A percentile compares a stretch with the other conserved stretches of the same genome.
phyloP scores from a whole-genome alignment of 2,797 vertebrate species.

The Myotis pilosus region DNA sequence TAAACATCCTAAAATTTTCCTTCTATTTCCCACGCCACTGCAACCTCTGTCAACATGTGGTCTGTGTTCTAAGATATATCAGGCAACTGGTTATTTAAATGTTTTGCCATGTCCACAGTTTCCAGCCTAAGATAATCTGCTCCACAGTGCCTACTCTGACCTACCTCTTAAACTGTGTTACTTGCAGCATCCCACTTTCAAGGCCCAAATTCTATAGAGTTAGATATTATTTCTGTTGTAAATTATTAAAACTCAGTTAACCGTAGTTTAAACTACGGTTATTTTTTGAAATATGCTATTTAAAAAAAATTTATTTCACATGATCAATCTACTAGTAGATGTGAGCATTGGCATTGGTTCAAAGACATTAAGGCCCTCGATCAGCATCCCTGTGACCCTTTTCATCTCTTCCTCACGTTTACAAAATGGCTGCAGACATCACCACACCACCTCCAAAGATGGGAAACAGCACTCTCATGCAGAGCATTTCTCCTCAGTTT shows the following conservation, averaged over 20 bases:
- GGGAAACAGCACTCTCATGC: background rate
- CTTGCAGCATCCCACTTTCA: background rate
- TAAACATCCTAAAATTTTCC: conserved; percentile 47
- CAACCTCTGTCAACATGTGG: background rate
- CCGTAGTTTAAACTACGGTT: background rate
- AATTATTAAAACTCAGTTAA: conserved; percentile 17
- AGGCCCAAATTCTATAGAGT: background rate
- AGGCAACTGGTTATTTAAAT: background rate
- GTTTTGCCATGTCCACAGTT: background rate
- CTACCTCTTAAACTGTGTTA: background rate
- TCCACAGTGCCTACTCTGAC: background rate
- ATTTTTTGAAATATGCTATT: background rate
- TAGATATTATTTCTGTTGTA: background rate
- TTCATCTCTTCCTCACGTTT: background rate
- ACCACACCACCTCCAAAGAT: background rate
- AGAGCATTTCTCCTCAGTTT: background rate
- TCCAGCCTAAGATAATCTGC: background rate
- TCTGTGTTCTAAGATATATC: background rate
- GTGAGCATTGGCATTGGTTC: background rate
- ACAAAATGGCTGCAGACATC: background rate
- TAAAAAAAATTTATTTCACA: background rate
- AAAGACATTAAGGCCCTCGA: background rate
- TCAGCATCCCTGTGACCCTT: background rate
- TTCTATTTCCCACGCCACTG: background rate
- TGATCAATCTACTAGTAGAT: background rate